Evolutionary conservation across 2,888 invertebrate species (phyloP).

Genomic region (Aplocera efformata): DNA sequence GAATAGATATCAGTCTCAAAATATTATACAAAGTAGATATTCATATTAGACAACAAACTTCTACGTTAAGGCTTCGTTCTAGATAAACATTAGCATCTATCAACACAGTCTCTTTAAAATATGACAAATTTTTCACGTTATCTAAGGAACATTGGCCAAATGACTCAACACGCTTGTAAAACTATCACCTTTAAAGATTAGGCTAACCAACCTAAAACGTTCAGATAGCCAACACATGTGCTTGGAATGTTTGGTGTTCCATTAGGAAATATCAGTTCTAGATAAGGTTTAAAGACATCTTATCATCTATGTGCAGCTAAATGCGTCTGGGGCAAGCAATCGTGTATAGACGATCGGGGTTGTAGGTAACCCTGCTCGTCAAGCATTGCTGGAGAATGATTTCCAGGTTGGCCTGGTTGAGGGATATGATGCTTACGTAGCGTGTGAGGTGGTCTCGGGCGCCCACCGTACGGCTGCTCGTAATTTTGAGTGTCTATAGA

Average conservation of each 20-base stretch:
- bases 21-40: conserved; percentile 34
- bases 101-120: conserved; percentile 61
- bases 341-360: conserved; percentile 74
- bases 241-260: conserved; percentile 74
- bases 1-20: conserved; percentile 73
- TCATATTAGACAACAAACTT: conserved; percentile 41
- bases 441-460: conserved; percentile 70
- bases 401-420: conserved; percentile 50
- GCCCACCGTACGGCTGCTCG: conserved; percentile 71
- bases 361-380: conserved; percentile 78
- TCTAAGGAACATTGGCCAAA: conserved; percentile 65
- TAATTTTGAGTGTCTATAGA: conserved; percentile 82
- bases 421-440: conserved; percentile 61
- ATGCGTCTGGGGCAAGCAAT: conserved; percentile 76
- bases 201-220: conserved; percentile 61
- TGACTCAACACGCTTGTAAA: conserved; percentile 46
- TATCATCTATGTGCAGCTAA: conserved; percentile 71
- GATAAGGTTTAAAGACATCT: conserved; percentile 60
- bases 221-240: conserved; percentile 67
- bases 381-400: conserved; percentile 69
- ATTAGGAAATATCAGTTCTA: conserved; percentile 66
- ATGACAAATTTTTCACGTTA: conserved; percentile 43
- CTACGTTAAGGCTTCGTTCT: conserved; percentile 50
- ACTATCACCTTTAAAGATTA: conserved; percentile 61
- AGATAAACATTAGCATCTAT: conserved; percentile 48